A percentile compares a stretch with the other conserved stretches of the same genome.
Evolutionary conservation across 37 sponge, comb jelly and placozoan species (phyloP).

Genomic region (Bolinopsis microptera): DNA sequence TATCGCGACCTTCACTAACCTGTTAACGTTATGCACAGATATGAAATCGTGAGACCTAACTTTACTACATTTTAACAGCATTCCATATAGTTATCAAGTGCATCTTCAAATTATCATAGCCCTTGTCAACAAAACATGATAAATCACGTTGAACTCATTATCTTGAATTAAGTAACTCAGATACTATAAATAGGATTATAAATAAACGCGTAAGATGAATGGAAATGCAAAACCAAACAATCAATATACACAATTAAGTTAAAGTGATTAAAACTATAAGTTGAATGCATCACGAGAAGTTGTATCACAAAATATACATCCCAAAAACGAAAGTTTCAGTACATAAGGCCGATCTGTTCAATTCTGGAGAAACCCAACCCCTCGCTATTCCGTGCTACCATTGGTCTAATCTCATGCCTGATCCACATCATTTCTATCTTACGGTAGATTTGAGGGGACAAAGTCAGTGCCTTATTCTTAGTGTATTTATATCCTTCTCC

Average conservation of each 20-base stretch:
- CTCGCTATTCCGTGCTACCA: conserved; percentile 1
- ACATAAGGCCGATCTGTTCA: conserved; percentile 41
- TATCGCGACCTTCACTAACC: no score
- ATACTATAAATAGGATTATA: no score
- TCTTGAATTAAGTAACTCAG: no score
- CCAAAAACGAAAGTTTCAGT: not conserved
- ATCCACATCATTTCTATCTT: conserved; percentile 57
- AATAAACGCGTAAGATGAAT: not conserved
- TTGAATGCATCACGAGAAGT: not conserved
- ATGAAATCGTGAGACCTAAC: no score
- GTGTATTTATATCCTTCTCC: conserved; percentile 18
- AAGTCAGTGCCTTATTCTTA: conserved; percentile 43
- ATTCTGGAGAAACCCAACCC: not conserved
- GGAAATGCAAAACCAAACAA: not conserved
- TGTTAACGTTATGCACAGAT: no score
- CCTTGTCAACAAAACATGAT: no score
- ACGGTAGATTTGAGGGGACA: not conserved
- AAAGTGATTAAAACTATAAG: not conserved
- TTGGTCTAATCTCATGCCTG: conserved; percentile 23
- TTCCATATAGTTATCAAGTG: no score
- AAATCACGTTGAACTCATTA: no score
- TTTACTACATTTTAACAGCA: no score
- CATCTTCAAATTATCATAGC: no score
- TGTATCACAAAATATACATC: not conserved
- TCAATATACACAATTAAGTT: not conserved